phyloP scores from a whole-genome alignment of 2,113 vertebrate genomes.

The Dasyornis broadbenti region DNA sequence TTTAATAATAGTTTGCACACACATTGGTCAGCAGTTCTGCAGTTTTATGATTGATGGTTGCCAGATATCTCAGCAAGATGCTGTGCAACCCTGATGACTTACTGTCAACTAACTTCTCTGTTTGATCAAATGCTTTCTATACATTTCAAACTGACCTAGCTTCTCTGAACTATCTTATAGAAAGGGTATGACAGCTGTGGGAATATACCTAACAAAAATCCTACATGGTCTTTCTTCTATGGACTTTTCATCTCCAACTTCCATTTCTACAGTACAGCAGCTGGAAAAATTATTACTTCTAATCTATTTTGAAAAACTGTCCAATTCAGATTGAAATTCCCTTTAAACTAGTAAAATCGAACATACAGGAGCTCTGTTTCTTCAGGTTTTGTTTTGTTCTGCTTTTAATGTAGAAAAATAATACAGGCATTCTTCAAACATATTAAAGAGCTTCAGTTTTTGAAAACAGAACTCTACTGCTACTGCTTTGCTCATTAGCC shows the following conservation, averaged over 20 bases:
- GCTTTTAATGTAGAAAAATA: not conserved
- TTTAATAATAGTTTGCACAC: not conserved
- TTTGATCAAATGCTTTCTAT: not conserved
- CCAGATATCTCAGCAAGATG: not conserved
- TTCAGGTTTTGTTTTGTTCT: not conserved
- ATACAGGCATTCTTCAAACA: not conserved
- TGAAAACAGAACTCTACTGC: not conserved
- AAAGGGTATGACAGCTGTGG: not conserved
- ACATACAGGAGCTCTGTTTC: not conserved
- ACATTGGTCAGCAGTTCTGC: not conserved
- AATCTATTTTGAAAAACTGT: not conserved
- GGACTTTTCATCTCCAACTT: not conserved
- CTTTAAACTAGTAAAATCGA: not conserved
- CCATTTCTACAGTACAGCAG: not conserved
- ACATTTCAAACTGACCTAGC: not conserved
- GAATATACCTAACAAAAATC: not conserved
- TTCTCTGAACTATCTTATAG: not conserved
- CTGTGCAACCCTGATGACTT: not conserved
- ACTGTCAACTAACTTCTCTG: not conserved
- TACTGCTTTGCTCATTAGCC: not conserved
- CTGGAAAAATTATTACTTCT: not conserved
- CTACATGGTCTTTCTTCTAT: not conserved
- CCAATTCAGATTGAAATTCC: not conserved
- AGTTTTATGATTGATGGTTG: not conserved
- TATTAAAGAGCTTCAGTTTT: not conserved